Percentiles rank a stretch among this genome's conserved stretches.
Evolutionary conservation across 53 echinoderm and acorn worm species (phyloP).

Genomic region (Antedon mediterranea): DNA sequence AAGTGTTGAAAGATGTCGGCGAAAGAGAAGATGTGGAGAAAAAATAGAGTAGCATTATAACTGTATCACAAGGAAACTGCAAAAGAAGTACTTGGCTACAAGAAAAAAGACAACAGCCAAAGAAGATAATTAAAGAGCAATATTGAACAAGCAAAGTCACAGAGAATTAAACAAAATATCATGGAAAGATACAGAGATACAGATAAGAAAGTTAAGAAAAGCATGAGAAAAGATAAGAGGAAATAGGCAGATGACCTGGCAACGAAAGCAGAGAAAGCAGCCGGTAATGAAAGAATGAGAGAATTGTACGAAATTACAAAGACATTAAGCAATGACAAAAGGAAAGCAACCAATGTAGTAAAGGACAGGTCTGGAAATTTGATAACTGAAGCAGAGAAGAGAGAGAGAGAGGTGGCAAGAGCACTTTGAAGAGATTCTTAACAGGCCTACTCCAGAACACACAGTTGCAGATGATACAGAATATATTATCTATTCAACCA

Average conservation of each 20-base stretch:
- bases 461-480: background rate
- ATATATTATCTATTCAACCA: background rate
- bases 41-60: background rate
- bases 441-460: background rate
- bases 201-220: conserved; percentile 5
- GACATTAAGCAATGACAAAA: background rate
- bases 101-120: background rate
- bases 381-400: background rate
- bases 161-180: background rate
- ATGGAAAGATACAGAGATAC: background rate
- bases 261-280: conserved; percentile 14
- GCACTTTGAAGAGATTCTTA: conserved; percentile 10
- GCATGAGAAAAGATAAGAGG: conserved; percentile 8
- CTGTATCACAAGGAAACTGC: background rate
- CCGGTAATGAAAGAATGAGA: conserved; percentile 5
- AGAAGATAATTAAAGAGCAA: conserved; percentile 3
- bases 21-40: background rate
- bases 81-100: background rate
- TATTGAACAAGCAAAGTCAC: background rate
- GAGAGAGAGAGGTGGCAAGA: background rate
- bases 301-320: background rate
- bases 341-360: background rate
- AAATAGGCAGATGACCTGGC: background rate
- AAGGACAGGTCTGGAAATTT: background rate
- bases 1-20: conserved; percentile 2